Evolutionary conservation across 2,888 invertebrate species (phyloP).

Genomic region (Protodeltote pygarga): DNA sequence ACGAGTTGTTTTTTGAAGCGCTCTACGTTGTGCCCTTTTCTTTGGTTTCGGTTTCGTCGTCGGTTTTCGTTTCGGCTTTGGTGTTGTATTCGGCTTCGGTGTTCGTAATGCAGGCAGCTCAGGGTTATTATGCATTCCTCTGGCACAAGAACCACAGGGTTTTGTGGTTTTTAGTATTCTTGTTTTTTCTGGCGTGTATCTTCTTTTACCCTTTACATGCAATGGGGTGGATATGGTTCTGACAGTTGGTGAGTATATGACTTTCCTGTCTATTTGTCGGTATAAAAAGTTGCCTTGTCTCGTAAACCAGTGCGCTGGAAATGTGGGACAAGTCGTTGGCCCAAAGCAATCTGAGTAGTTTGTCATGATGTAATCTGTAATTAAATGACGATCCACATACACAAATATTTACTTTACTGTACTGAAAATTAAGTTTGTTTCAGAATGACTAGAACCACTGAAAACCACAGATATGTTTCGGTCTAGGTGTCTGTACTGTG

Average conservation of each 20-base stretch:
- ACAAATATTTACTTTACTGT: no score
- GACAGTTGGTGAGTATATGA: not conserved
- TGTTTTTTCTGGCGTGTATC: conserved; percentile 47
- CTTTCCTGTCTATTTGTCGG: conserved; percentile 15
- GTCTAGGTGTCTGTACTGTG: no score
- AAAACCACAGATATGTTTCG: no score
- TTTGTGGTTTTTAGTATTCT: not conserved
- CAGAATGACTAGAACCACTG: no score
- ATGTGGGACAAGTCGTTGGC: not conserved
- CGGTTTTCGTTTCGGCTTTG: not conserved
- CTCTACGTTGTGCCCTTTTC: no score
- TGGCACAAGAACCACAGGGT: conserved; percentile 4
- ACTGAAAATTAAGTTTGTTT: no score
- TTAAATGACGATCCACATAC: not conserved
- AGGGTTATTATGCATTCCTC: not conserved
- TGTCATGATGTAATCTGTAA: conserved; percentile 15
- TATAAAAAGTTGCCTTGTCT: conserved; percentile 24
- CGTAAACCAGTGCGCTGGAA: not conserved
- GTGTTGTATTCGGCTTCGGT: not conserved
- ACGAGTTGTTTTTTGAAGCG: no score
- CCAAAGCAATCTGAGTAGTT: conserved; percentile 28
- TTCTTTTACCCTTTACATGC: conserved; percentile 36
- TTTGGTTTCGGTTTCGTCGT: not conserved
- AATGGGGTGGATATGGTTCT: not conserved
- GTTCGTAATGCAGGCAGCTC: conserved; percentile 4